Conservation (phyloP, 2,888 invertebrate genomes). For the Scaeva pyrastri region DNA sequence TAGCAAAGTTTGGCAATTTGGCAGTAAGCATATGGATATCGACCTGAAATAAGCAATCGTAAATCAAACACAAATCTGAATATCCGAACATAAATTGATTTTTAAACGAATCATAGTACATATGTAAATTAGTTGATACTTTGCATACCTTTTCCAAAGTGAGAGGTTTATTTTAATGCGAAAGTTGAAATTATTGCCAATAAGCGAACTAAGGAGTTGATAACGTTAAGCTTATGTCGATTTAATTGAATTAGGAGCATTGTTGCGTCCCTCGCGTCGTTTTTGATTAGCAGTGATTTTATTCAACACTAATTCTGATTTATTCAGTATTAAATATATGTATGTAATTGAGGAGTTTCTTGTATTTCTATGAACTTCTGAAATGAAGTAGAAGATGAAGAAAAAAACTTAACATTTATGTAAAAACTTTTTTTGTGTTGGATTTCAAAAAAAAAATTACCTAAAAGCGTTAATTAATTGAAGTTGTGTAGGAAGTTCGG, state of each 20-base stretch:
- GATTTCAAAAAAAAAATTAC: no score
- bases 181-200: background rate
- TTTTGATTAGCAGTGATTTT: background rate
- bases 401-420: no score
- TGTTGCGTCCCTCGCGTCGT: background rate
- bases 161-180: conserved; percentile 7
- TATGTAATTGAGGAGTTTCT: background rate
- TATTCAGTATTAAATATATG: background rate
- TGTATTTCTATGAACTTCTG: background rate
- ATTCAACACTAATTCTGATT: background rate
- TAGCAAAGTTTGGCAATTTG: background rate
- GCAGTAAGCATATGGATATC: background rate
- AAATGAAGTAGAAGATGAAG: no score
- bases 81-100: background rate
- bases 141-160: conserved; percentile 4
- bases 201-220: background rate
- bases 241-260: background rate
- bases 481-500: no score
- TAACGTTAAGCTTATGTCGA: background rate
- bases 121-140: conserved; percentile 9
- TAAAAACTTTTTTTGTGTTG: no score
- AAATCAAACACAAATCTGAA: conserved; percentile 18
- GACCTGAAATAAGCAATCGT: background rate
- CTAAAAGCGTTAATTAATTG: no score
- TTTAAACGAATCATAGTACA: background rate